Percentiles rank a stretch among this genome's conserved stretches.
Evolutionary conservation across 2,888 invertebrate genomes (phyloP).

Genomic region (Hylaea fasciaria): DNA sequence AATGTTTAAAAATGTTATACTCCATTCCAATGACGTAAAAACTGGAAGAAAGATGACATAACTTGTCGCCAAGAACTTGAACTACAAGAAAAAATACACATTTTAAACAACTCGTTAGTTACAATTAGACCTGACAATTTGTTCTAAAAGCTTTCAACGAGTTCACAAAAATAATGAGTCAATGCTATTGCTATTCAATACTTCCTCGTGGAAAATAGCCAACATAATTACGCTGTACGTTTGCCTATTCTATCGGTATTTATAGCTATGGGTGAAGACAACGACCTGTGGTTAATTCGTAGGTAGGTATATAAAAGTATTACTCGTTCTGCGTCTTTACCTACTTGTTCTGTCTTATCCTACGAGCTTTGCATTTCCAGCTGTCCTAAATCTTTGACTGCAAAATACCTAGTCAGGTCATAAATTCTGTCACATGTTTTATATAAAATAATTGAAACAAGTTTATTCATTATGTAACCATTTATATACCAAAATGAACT

Average conservation of each 20-base stretch:
- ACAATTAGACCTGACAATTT: slow-evolving; percentile 14
- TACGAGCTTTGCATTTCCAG: too few species aligned
- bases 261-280: slow-evolving; percentile 11
- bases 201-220: slow-evolving; percentile 26
- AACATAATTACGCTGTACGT: slow-evolving; percentile 5
- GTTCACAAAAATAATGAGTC: slow-evolving; percentile 14
- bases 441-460: too few species aligned
- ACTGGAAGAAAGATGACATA: too few species aligned
- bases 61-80: too few species aligned
- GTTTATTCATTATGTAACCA: too few species aligned
- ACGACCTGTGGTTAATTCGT: slow-evolving; percentile 16
- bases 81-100: too few species aligned
- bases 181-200: slow-evolving; percentile 10
- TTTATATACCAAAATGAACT: too few species aligned
- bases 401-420: too few species aligned
- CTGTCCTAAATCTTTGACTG: too few species aligned
- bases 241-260: slow-evolving; percentile 11
- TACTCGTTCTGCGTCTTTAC: not conserved
- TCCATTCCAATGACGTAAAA: too few species aligned
- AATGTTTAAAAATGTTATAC: too few species aligned
- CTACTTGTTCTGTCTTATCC: not conserved
- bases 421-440: too few species aligned
- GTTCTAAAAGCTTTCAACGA: slow-evolving; percentile 10
- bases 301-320: not conserved
- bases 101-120: not conserved